A percentile compares a stretch with the other conserved stretches of the same genome.
These are phyloP conservation scores for Mesembrinibis cayennensis DNA, from an alignment of 2,113 vertebrate genomes.

Conservation along the genomic window DNA sequence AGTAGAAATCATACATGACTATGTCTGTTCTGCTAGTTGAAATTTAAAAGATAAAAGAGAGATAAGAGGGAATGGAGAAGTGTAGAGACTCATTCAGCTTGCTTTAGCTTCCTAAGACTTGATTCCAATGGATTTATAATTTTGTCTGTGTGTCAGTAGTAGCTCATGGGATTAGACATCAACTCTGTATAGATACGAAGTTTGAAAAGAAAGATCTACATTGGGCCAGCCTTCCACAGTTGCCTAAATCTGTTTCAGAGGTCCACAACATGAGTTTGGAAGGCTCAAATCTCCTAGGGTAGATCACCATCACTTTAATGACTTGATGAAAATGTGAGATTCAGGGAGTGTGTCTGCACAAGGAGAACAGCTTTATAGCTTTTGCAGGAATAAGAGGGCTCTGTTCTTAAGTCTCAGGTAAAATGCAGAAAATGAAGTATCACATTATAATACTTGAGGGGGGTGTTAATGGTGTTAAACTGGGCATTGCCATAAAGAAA, in stretches of 20 bases:
- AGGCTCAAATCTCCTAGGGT: not conserved
- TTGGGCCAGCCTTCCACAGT: not conserved
- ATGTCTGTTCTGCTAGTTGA: not conserved
- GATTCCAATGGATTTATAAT: not conserved
- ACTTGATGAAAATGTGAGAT: not conserved
- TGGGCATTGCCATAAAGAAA: not conserved
- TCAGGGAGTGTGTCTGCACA: not conserved
- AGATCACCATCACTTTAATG: not conserved
- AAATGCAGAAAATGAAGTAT: not conserved
- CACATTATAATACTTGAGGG: not conserved
- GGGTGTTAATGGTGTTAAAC: not conserved
- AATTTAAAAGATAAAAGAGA: not conserved
- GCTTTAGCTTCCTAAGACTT: not conserved
- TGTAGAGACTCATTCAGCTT: not conserved
- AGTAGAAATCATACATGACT: not conserved
- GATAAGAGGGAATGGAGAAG: not conserved
- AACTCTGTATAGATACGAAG: not conserved
- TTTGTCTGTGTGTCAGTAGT: not conserved
- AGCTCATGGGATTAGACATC: not conserved
- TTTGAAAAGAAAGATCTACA: not conserved
- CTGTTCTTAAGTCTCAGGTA: not conserved
- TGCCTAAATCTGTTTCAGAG: not conserved
- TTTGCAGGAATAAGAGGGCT: not conserved
- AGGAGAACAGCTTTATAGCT: not conserved
- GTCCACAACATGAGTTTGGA: not conserved